Conservation (phyloP, 2,113 vertebrate species). For the Athene cunicularia region DNA sequence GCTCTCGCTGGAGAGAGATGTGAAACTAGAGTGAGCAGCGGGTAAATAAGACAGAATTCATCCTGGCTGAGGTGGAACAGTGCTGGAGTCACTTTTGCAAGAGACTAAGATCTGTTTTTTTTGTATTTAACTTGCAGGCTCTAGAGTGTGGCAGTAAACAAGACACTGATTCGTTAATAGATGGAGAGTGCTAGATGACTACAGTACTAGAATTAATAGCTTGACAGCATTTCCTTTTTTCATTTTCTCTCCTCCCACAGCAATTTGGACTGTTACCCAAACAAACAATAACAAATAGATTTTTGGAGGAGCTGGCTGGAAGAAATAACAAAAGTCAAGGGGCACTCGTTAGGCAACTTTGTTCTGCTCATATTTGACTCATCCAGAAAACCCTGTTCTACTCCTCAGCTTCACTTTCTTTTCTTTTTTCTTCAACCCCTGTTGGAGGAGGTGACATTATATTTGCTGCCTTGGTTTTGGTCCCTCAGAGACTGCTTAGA, state of each 20-base stretch:
- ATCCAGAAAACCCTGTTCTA: conserved; percentile 27
- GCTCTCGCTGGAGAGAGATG: not conserved
- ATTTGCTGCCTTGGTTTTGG: not conserved
- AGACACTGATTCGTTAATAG: not conserved
- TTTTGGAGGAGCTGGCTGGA: conserved; percentile 51
- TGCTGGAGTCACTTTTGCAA: not conserved
- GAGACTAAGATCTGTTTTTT: not conserved
- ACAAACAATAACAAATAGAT: conserved; percentile 62
- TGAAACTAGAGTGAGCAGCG: not conserved
- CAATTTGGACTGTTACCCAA: conserved; percentile 64
- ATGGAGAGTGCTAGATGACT: not conserved
- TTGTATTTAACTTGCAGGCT: conserved; percentile 27
- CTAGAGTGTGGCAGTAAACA: conserved; percentile 25
- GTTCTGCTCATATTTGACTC: conserved; percentile 14
- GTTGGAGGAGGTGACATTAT: not conserved
- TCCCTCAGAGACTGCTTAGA: not conserved
- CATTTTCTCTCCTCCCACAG: conserved; percentile 49
- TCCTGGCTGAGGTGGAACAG: not conserved
- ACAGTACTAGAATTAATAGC: conserved; percentile 35
- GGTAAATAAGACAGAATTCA: not conserved
- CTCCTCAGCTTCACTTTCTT: not conserved
- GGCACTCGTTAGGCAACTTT: conserved; percentile 19
- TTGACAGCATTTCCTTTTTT: conserved; percentile 49
- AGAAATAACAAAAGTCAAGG: conserved; percentile 64
- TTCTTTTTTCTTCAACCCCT: not conserved